Conservation (phyloP, 2,113 vertebrate species). For the Leuciscus idus region DNA sequence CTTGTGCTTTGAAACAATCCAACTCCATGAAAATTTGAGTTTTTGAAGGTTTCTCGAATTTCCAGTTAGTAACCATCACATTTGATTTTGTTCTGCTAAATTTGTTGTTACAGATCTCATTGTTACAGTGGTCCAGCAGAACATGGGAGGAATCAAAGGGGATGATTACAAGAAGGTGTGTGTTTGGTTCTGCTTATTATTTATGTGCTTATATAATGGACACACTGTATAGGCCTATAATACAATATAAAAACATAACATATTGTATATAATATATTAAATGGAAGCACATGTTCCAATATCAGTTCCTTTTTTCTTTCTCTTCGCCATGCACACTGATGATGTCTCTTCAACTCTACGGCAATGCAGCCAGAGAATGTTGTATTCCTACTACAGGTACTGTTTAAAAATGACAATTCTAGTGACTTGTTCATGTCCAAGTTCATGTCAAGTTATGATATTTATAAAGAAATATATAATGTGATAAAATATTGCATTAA, state of each 20-base stretch:
- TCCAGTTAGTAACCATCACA: no score
- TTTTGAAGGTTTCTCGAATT: no score
- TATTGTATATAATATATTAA: not conserved
- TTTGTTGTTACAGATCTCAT: slow-evolving; percentile 70
- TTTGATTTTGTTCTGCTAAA: not conserved
- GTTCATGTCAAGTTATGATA: not conserved
- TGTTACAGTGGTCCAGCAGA: slow-evolving; percentile 72
- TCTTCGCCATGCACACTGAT: slow-evolving; percentile 74
- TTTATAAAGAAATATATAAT: not conserved
- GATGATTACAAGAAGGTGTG: slow-evolving; percentile 75
- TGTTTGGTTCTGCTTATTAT: not conserved
- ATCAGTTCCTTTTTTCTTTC: slow-evolving; percentile 56
- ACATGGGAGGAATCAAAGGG: slow-evolving; percentile 75
- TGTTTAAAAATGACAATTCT: not conserved
- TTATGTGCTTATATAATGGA: not conserved
- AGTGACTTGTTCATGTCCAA: not conserved
- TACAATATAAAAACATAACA: not conserved
- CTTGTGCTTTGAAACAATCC: no score
- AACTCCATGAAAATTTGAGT: no score
- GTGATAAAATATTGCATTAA: not conserved
- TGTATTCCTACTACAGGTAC: slow-evolving; percentile 92
- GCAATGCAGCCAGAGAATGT: slow-evolving; percentile 89
- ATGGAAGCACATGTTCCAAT: not conserved
- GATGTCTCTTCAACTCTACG: slow-evolving; percentile 64
- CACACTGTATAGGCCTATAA: not conserved